A percentile compares a stretch with the other conserved stretches of the same genome.
Evolutionary conservation across 2,113 vertebrate genomes (phyloP).

Genomic region (Haemorhous mexicanus): DNA sequence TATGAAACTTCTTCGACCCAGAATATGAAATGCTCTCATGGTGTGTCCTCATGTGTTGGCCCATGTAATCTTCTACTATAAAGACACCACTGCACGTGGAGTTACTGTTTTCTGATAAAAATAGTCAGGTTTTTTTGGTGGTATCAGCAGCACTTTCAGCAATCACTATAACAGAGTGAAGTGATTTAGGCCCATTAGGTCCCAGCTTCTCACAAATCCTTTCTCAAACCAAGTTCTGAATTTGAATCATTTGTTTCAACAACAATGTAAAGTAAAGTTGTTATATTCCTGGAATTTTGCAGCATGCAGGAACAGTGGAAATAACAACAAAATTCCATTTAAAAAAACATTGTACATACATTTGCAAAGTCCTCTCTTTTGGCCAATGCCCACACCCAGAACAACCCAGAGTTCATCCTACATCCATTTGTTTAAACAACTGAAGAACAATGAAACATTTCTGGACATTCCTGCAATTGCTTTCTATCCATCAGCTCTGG

Average conservation of each 20-base stretch:
- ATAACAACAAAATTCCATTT: background rate
- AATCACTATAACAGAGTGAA: background rate
- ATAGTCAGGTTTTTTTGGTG: background rate
- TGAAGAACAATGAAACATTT: constrained; percentile 23
- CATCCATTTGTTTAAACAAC: background rate
- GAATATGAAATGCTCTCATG: background rate
- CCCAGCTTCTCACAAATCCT: background rate
- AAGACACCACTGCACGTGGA: background rate
- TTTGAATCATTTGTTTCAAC: accelerated
- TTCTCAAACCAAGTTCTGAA: background rate
- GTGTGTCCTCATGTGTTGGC: background rate
- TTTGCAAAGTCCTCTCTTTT: background rate
- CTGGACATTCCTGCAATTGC: background rate
- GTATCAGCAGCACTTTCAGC: background rate
- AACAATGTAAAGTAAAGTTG: background rate
- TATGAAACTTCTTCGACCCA: background rate
- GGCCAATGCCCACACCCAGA: background rate
- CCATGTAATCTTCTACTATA: background rate
- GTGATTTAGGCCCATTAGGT: background rate
- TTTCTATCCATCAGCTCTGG: constrained; percentile 24
- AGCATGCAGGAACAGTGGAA: background rate
- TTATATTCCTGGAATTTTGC: background rate
- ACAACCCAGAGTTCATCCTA: constrained; percentile 1
- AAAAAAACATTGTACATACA: background rate
- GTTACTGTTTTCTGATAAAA: background rate